These are phyloP conservation scores for Craterocephalus amniculus DNA, from an alignment of 2,797 vertebrate species.

Conservation along the genomic window DNA sequence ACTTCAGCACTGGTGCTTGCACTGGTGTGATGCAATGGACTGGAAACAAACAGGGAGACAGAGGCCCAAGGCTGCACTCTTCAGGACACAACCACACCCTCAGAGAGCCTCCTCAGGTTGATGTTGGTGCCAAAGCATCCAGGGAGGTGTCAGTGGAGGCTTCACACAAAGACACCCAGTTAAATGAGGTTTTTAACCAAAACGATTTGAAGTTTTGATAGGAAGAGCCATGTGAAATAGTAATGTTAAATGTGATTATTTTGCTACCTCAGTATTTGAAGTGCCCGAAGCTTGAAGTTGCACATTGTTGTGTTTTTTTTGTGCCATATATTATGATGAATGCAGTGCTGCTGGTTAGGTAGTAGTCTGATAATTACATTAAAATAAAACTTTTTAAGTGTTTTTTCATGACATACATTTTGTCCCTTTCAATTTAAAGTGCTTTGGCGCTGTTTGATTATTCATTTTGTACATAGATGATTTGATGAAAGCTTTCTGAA, in stretches of 20 bases:
- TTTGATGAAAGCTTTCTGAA: constrained; percentile 9
- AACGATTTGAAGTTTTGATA: constrained; percentile 26
- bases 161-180: constrained; percentile 36
- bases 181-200: constrained; percentile 40
- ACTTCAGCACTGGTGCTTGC: constrained; percentile 44
- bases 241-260: constrained; percentile 61
- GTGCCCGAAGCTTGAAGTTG: constrained; percentile 81
- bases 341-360: constrained; percentile 49
- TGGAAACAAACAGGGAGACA: constrained; percentile 17
- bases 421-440: constrained; percentile 22
- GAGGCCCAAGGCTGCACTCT: constrained; percentile 43
- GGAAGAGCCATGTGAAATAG: constrained; percentile 53
- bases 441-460: constrained; percentile 22
- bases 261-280: constrained; percentile 90
- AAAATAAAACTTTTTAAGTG: constrained; percentile 18
- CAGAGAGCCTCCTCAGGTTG: constrained; percentile 42
- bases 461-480: not conserved
- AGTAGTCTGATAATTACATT: constrained; percentile 35
- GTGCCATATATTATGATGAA: constrained; percentile 74
- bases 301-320: constrained; percentile 63
- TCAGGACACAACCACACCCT: constrained; percentile 32
- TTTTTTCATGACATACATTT: constrained; percentile 23
- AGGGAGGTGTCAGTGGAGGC: constrained; percentile 27
- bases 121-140: constrained; percentile 72
- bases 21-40: constrained; percentile 20